Evolutionary conservation across 2,113 vertebrate genomes (phyloP).

Genomic region (Gulo gulo): DNA sequence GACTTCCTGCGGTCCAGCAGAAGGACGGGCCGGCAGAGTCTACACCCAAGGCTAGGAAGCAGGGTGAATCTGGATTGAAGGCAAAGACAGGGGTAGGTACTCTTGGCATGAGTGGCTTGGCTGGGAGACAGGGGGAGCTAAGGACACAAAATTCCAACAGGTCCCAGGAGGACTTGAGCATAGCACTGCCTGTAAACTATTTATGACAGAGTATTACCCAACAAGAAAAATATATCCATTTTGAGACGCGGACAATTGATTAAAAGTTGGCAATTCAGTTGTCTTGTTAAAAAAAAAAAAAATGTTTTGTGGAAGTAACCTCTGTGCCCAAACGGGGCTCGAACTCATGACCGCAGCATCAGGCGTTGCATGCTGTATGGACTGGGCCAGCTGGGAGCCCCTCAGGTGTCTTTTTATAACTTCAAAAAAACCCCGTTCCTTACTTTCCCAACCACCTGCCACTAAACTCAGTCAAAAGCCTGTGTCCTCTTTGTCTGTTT

Average conservation of each 20-base stretch:
- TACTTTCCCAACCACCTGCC: neutral
- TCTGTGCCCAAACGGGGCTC: neutral
- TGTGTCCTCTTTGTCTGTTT: neutral
- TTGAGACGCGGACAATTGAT: neutral
- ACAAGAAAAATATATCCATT: neutral
- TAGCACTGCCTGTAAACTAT: neutral
- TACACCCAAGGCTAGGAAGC: fast-evolving
- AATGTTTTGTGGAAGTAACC: neutral
- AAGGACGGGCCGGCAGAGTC: neutral
- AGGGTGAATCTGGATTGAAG: too few relatives aligned
- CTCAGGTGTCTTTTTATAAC: neutral
- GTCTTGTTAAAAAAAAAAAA: neutral
- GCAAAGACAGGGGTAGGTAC: neutral
- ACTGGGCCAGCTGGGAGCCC: neutral
- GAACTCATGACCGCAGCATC: neutral
- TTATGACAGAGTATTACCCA: neutral
- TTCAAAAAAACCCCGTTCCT: neutral
- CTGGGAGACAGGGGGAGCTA: neutral
- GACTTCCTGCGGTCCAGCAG: neutral
- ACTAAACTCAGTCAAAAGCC: neutral
- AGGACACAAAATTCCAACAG: neutral
- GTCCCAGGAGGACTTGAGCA: neutral
- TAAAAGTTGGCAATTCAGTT: neutral
- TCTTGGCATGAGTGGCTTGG: neutral
- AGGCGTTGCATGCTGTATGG: neutral